A percentile compares a stretch with the other conserved stretches of the same genome.
These are phyloP conservation scores for Syndactyla subalaris DNA, from an alignment of 2,797 vertebrate genomes.

Conservation along the genomic window DNA sequence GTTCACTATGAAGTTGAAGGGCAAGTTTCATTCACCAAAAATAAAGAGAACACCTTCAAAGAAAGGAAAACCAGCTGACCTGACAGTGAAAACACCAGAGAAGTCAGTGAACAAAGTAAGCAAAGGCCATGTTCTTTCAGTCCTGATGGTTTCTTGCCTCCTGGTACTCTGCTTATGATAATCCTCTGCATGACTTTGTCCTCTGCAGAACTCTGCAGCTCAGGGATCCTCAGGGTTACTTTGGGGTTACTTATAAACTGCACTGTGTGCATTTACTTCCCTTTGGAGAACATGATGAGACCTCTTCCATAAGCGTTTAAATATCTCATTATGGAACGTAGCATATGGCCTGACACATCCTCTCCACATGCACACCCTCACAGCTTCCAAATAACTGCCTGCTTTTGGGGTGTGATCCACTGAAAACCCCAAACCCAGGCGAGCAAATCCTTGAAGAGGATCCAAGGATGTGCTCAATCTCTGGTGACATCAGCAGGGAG, in stretches of 20 bases:
- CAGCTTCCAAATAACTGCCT: background rate
- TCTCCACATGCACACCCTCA: background rate
- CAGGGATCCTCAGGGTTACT: background rate
- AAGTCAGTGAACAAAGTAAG: conserved; percentile 93
- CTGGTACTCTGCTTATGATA: background rate
- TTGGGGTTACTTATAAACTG: background rate
- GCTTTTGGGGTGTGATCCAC: conserved; percentile 25
- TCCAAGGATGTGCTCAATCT: conserved; percentile 42
- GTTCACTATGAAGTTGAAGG: conserved; percentile 98
- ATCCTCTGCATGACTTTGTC: background rate
- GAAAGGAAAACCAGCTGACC: conserved; percentile 92
- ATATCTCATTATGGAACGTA: background rate
- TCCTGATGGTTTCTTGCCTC: background rate
- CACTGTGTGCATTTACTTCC: background rate
- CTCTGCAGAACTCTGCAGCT: background rate
- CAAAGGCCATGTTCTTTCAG: background rate
- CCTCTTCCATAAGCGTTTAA: conserved; percentile 15
- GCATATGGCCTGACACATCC: background rate
- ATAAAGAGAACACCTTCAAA: conserved; percentile 97
- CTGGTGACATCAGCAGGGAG: conserved; percentile 24
- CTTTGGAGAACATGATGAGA: background rate
- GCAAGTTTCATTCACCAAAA: conserved; percentile 98
- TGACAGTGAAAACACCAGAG: conserved; percentile 87
- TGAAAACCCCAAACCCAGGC: background rate
- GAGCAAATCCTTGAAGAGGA: background rate